phyloP scores from a whole-genome alignment of 2,113 vertebrate genomes.

The Panthera uncia region DNA sequence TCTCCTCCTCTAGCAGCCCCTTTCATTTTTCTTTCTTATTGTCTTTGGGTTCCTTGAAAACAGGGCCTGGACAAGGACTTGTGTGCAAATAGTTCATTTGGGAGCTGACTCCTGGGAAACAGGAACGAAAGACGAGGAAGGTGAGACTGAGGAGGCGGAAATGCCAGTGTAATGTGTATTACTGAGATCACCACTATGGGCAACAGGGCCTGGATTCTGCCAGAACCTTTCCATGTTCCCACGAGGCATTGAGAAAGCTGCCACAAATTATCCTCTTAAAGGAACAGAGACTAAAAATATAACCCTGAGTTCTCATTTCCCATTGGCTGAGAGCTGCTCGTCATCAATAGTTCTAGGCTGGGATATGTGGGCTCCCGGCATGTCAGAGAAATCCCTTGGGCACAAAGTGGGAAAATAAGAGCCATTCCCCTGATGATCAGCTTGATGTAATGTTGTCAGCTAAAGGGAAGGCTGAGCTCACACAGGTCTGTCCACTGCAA shows the following conservation, averaged over 20 bases:
- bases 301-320: neutral
- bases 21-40: neutral
- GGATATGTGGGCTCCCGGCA: neutral
- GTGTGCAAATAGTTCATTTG: neutral
- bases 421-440: neutral
- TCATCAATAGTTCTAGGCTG: neutral
- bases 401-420: neutral
- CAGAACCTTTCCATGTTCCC: neutral
- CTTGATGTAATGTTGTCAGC: neutral
- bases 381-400: neutral
- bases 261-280: neutral
- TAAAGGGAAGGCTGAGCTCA: neutral
- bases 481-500: neutral
- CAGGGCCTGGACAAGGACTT: neutral
- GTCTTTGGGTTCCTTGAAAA: neutral
- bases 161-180: neutral
- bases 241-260: neutral
- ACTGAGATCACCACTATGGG: neutral
- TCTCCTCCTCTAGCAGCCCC: neutral
- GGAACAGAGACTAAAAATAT: neutral
- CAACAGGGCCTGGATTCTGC: neutral
- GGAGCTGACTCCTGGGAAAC: neutral
- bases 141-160: neutral
- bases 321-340: neutral
- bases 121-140: neutral